These are phyloP conservation scores for Hirundichthys speculiger DNA, from an alignment of 2,113 vertebrate species.

Conservation along the genomic window DNA sequence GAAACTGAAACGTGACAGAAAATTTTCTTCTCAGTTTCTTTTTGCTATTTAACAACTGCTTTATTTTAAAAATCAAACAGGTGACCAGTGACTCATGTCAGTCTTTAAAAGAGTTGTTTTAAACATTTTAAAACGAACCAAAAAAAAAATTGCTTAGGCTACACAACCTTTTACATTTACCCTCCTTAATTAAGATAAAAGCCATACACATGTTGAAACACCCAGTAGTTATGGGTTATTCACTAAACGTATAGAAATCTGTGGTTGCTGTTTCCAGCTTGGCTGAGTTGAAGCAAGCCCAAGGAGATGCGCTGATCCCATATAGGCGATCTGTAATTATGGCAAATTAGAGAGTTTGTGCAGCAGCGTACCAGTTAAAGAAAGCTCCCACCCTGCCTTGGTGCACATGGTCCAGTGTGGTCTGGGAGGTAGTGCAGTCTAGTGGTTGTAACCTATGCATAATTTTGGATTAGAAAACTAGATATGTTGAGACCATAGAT, in stretches of 20 bases:
- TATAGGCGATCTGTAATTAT: conserved; percentile 70
- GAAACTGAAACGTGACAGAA: no score
- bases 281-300: conserved; percentile 20
- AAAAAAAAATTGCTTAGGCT: conserved; percentile 13
- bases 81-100: background rate
- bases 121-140: background rate
- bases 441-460: conserved; percentile 25
- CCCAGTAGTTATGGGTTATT: conserved; percentile 59
- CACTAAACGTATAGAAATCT: conserved; percentile 53
- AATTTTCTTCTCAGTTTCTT: no score
- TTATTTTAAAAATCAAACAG: no score
- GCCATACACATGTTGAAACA: conserved; percentile 19
- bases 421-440: conserved; percentile 22
- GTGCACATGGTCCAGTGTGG: conserved; percentile 26
- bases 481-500: conserved; percentile 7
- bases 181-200: conserved; percentile 41
- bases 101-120: background rate
- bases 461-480: conserved; percentile 31
- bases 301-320: conserved; percentile 53
- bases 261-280: conserved; percentile 23
- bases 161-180: conserved; percentile 39
- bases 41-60: no score
- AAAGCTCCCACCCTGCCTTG: conserved; percentile 52
- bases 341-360: conserved; percentile 66
- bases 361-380: conserved; percentile 31